Evolutionary conservation across 2,113 vertebrate genomes (phyloP).

Genomic region (Mus musculus): DNA sequence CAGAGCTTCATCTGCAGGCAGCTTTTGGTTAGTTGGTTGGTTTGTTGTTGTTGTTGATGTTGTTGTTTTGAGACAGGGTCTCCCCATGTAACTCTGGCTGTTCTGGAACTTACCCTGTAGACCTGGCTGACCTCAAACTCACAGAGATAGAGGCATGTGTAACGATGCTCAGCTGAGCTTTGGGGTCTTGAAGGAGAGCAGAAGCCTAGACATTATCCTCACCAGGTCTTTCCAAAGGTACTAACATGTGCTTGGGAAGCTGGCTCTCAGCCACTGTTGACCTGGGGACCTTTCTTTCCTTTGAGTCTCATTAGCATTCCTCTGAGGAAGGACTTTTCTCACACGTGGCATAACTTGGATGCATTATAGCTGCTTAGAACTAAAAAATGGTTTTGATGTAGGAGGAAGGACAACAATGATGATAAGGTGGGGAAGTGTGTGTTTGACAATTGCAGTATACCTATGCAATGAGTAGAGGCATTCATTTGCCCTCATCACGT

Average conservation of each 20-base stretch:
- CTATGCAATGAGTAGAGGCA: not conserved
- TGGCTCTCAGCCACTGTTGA: not conserved
- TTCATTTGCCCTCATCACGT: not conserved
- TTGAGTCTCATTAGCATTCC: not conserved
- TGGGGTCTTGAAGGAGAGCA: not conserved
- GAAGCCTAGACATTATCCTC: not conserved
- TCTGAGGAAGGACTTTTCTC: not conserved
- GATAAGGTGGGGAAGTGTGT: not conserved
- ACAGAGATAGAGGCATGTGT: not conserved
- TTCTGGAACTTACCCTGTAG: not conserved
- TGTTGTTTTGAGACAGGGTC: not conserved
- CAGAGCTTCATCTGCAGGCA: constrained; percentile 16
- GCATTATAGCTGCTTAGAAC: not conserved
- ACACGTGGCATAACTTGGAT: not conserved
- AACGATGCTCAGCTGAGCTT: not conserved
- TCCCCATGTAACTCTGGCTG: not conserved
- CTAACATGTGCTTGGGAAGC: not conserved
- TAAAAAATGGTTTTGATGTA: not conserved
- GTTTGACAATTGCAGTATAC: constrained; percentile 11
- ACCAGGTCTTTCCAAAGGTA: constrained; percentile 14
- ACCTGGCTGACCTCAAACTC: not conserved
- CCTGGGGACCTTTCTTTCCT: not conserved
- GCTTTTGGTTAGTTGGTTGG: not conserved
- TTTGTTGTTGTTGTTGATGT: not conserved
- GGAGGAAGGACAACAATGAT: not conserved